Conservation (phyloP, 2,888 invertebrate species). For the Stramonita haemastoma region DNA sequence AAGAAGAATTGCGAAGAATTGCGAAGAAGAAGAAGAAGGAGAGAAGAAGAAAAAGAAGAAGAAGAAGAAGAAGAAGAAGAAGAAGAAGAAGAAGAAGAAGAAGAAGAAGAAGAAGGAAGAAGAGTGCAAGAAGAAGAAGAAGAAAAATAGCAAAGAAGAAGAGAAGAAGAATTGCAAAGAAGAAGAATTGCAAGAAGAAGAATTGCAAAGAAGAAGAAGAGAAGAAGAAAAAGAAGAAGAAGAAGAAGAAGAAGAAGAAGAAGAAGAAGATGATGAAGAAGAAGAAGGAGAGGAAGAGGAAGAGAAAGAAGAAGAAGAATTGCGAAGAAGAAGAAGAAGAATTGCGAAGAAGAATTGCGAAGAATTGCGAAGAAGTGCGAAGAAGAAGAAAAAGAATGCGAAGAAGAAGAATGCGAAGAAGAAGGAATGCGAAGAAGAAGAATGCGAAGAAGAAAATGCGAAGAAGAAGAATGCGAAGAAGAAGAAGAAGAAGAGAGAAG, state of each 20-base stretch:
- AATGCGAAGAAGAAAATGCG: not conserved
- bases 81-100: constrained; percentile 38
- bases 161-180: too few relatives aligned
- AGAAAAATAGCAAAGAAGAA: constrained; percentile 30
- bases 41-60: not conserved
- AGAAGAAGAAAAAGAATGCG: too few relatives aligned
- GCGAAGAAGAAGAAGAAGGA: not conserved
- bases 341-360: constrained; percentile 35
- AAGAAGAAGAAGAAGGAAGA: constrained; percentile 37
- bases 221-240: not conserved
- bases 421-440: not conserved
- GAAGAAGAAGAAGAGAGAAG: constrained; percentile 24
- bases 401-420: not conserved
- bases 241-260: not conserved
- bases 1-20: too few relatives aligned
- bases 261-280: constrained; percentile 7
- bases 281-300: constrained; percentile 22
- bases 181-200: not conserved
- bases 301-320: constrained; percentile 41
- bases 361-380: not conserved
- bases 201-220: not conserved
- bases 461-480: constrained; percentile 9
- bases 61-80: constrained; percentile 23
- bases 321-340: constrained; percentile 35
- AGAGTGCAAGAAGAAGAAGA: not conserved